These are phyloP conservation scores for Meleagris gallopavo DNA, from an alignment of 2,113 vertebrate species.

Conservation along the genomic window DNA sequence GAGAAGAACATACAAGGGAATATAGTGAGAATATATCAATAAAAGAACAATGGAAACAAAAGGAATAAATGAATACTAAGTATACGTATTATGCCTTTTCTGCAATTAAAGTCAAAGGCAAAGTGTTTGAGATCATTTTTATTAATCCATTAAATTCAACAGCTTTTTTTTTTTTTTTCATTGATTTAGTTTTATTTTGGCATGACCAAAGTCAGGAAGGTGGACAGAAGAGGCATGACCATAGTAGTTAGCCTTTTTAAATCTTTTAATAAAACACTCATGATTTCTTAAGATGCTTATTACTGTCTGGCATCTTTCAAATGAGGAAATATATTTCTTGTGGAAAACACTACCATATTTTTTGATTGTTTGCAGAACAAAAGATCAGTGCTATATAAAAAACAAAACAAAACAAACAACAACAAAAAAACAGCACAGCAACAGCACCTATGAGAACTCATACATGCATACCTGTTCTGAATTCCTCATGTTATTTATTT, in stretches of 20 bases:
- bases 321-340: conserved; percentile 2
- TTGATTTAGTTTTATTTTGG: not conserved
- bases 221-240: not conserved
- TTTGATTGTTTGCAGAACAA: conserved; percentile 37
- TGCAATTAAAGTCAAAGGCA: not conserved
- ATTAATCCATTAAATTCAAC: not conserved
- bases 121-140: not conserved
- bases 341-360: conserved; percentile 25
- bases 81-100: not conserved
- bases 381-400: conserved; percentile 34
- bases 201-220: not conserved
- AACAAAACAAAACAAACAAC: not conserved
- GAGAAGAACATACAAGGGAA: not conserved
- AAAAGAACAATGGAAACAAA: not conserved
- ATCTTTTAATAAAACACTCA: conserved; percentile 26
- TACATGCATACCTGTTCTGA: conserved; percentile 37
- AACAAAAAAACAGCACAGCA: too few species aligned
- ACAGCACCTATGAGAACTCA: not conserved
- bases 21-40: not conserved
- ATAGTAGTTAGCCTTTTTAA: not conserved
- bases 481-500: conserved; percentile 60
- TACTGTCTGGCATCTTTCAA: conserved; percentile 5
- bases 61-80: not conserved
- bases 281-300: not conserved
- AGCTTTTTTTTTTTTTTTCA: not conserved